Conservation (phyloP, 1,140 invertebrate species). For the Apis florea region DNA sequence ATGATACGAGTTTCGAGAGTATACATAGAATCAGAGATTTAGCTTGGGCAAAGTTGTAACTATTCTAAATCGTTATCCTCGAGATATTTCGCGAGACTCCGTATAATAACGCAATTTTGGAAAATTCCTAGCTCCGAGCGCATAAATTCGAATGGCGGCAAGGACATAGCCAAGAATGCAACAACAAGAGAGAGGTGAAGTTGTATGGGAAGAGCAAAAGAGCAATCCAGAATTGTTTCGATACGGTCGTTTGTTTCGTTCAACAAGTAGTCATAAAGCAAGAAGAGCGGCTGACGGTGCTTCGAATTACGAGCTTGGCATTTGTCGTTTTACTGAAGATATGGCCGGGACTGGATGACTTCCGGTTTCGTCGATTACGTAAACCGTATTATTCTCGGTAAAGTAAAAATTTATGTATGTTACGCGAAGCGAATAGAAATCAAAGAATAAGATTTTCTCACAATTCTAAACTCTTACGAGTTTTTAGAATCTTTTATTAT, state of each 20-base stretch:
- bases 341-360: background rate
- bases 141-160: background rate
- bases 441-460: too few species aligned
- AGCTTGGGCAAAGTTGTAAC: background rate
- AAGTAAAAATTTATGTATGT: too few species aligned
- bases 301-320: background rate
- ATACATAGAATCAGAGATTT: background rate
- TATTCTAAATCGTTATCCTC: background rate
- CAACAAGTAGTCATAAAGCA: conserved; percentile 42
- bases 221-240: background rate
- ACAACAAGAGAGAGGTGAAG: background rate
- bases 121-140: background rate
- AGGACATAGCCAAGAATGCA: background rate
- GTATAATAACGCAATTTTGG: background rate
- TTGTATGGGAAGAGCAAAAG: background rate
- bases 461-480: too few species aligned
- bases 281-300: background rate
- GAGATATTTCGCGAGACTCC: background rate
- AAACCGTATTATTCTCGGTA: background rate
- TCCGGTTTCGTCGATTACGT: background rate
- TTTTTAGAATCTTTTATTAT: too few species aligned
- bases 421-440: too few species aligned
- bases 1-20: too few species aligned
- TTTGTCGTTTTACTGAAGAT: conserved; percentile 6
- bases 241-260: background rate